These are phyloP conservation scores for Diarsia brunnea DNA, from an alignment of 2,888 invertebrate species.

Conservation along the genomic window DNA sequence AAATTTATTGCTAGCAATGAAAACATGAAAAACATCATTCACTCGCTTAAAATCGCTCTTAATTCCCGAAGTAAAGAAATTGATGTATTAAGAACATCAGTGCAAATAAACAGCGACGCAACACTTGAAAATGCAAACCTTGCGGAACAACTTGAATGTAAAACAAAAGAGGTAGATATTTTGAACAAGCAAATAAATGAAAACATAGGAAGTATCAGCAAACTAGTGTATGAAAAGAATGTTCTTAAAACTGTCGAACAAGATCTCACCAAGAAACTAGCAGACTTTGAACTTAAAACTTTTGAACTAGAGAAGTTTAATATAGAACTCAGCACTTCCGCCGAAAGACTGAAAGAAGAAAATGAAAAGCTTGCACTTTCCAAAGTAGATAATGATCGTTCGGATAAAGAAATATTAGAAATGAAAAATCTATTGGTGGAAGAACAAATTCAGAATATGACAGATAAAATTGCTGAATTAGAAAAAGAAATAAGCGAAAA, in stretches of 20 bases:
- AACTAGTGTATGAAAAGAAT: constrained; percentile 70
- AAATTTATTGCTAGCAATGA: constrained; percentile 83
- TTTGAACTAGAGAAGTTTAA: constrained; percentile 65
- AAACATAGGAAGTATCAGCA: constrained; percentile 71
- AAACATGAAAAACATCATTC: constrained; percentile 83
- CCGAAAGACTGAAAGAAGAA: constrained; percentile 69
- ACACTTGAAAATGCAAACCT: constrained; percentile 51
- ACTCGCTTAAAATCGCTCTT: constrained; percentile 78
- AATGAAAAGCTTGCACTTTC: constrained; percentile 64
- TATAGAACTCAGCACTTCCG: constrained; percentile 58
- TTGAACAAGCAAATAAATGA: constrained; percentile 70
- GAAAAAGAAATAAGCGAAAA: constrained; percentile 72
- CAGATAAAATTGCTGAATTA: constrained; percentile 65
- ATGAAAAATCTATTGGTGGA: constrained; percentile 66
- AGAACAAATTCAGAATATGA: constrained; percentile 66
- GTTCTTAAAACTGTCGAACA: constrained; percentile 66
- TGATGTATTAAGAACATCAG: constrained; percentile 71
- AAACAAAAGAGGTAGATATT: constrained; percentile 67
- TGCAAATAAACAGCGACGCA: constrained; percentile 54
- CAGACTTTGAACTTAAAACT: constrained; percentile 63
- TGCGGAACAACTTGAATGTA: constrained; percentile 68
- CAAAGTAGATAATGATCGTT: constrained; percentile 59
- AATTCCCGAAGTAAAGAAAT: constrained; percentile 79
- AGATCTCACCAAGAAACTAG: constrained; percentile 70
- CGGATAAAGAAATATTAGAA: constrained; percentile 60